Evolutionary conservation across 2,113 vertebrate species (phyloP), one percentile per base, ranked within the genome.

Genomic region (Macquaria ambigua): DNA sequence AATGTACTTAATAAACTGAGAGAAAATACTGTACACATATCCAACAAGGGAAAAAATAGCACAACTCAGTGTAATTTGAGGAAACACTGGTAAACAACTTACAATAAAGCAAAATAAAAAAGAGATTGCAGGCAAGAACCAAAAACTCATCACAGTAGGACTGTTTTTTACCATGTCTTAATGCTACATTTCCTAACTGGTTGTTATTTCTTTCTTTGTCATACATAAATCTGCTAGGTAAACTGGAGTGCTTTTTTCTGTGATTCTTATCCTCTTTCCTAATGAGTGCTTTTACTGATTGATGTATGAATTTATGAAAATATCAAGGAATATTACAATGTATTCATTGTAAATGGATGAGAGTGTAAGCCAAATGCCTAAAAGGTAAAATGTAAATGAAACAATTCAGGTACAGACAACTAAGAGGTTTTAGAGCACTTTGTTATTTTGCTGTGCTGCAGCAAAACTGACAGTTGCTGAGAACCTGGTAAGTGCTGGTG

Each of bases 401-500:
- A 87, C 48, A 56, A 61, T 50, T 80, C 56, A 55, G 39, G 25
- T 37, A 37, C 8, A 25, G 53, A 74, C 4, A 14, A 64, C 63
- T 66, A 52, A 58, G 64, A 89, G 81, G 34, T 68, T 79, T 56
- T 39, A 67, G 25, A 83, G 85, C 55, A 41, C 55, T 37, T 59
- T 46, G 72, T 81, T 87, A 75, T 72, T 89, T 67, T 79, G 74
- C 80, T 23, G 41, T n/a, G 80, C 82, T 66, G 70, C 80, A 64
- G 82, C n/a, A 76, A 72, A 82, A 56, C 74, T 53, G 85, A 89
- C 87, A 81, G 77, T 76, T 18, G 2, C 71, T 77, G 79, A 84
- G 81, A 70, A 79, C 71, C 68, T 63, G 34, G 6, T 83, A 84
- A 86, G 87, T 77, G 86, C 81, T 71, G 82, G 31, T 79, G 87